Conservation (phyloP, 2,797 vertebrate species). For the Pantherophis alleghaniensis region DNA sequence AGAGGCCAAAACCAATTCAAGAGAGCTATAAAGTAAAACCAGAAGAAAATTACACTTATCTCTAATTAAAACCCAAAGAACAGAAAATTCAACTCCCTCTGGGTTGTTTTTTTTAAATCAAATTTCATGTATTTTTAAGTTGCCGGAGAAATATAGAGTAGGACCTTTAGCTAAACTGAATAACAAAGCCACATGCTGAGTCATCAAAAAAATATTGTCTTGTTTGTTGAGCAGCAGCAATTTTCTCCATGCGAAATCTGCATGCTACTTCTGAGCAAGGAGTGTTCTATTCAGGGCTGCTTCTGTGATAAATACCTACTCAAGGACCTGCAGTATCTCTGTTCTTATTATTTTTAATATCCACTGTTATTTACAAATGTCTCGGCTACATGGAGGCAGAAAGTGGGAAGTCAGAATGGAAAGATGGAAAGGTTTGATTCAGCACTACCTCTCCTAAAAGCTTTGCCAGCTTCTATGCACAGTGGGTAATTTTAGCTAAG, state of each 20-base stretch:
- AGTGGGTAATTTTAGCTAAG: neutral
- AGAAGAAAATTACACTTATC: neutral
- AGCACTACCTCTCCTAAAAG: neutral
- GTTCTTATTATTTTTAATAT: neutral
- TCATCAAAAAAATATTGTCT: neutral
- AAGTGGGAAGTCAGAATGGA: neutral
- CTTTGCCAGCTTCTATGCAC: neutral
- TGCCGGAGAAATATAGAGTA: neutral
- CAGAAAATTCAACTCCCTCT: neutral
- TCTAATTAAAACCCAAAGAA: constrained; percentile 8
- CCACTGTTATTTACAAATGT: neutral
- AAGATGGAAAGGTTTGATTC: neutral
- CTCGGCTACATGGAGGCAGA: neutral
- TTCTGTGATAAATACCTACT: neutral
- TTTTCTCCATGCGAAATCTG: neutral
- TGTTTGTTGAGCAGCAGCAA: neutral
- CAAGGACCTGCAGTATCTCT: neutral
- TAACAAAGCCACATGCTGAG: neutral
- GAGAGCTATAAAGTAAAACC: neutral
- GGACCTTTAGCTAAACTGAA: neutral
- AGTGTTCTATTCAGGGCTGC: neutral
- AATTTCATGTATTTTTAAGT: neutral
- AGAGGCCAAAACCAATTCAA: neutral
- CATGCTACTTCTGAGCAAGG: neutral
- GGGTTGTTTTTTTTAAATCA: neutral